Percentiles rank a stretch among this genome's conserved stretches.
phyloP scores from a whole-genome alignment of 2,888 invertebrate genomes.

The Tenodera sinensis region DNA sequence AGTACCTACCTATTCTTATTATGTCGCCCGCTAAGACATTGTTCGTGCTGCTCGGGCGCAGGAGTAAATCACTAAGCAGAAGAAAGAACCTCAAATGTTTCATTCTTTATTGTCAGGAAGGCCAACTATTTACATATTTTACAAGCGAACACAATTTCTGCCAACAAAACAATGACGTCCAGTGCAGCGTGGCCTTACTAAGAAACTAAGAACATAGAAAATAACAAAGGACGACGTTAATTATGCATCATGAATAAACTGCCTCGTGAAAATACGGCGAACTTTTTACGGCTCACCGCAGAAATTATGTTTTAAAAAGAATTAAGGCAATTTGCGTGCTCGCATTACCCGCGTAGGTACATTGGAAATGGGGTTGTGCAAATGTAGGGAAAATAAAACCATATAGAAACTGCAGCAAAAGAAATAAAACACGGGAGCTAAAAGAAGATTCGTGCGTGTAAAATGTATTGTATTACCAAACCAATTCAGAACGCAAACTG shows the following conservation, averaged over 20 bases:
- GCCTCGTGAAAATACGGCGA: neutral
- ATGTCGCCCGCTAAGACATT: neutral
- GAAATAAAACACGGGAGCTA: too few species aligned
- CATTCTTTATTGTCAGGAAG: neutral
- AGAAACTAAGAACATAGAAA: neutral
- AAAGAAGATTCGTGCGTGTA: too few species aligned
- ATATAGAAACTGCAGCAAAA: too few species aligned
- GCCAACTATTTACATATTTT: neutral
- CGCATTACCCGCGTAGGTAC: too few species aligned
- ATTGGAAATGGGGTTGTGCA: too few species aligned
- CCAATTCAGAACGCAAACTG: too few species aligned
- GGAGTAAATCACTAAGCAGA: neutral
- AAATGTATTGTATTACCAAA: too few species aligned
- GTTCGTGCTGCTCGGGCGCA: neutral
- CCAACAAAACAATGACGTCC: neutral
- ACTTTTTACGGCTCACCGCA: neutral
- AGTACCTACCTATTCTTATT: neutral
- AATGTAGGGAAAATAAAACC: too few species aligned
- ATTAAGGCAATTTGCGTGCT: neutral
- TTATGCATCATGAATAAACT: neutral
- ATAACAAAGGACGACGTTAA: neutral
- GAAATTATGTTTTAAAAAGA: neutral
- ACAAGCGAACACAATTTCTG: neutral
- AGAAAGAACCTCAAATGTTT: neutral
- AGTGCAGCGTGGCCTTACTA: neutral